Conservation (phyloP, 2,113 vertebrate species). For the Dermatemys mawii region DNA sequence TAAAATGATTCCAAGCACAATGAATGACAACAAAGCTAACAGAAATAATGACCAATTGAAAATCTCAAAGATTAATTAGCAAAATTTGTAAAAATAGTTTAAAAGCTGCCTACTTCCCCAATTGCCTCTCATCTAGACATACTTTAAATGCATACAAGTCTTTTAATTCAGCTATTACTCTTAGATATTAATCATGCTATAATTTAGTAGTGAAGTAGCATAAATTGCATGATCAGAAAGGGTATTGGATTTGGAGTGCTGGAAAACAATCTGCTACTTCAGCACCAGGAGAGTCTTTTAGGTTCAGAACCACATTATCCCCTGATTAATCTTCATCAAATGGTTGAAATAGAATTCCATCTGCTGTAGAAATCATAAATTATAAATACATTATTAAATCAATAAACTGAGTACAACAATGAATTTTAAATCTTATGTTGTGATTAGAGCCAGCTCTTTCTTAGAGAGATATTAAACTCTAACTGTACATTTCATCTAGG, state of each 20-base stretch:
- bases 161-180: neutral
- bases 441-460: conserved; percentile 61
- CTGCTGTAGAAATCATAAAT: conserved; percentile 54
- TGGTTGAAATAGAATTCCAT: conserved; percentile 40
- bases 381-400: conserved; percentile 65
- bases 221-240: neutral
- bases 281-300: conserved; percentile 14
- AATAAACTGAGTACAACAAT: conserved; percentile 45
- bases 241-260: conserved; percentile 3
- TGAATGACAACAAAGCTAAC: neutral
- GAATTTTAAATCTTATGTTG: conserved; percentile 45
- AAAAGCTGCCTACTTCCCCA: neutral
- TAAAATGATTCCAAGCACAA: neutral
- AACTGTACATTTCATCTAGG: conserved; percentile 45
- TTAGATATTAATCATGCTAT: neutral
- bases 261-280: neutral
- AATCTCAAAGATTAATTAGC: neutral
- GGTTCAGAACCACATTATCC: conserved; percentile 33
- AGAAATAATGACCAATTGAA: neutral
- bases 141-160: neutral
- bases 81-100: neutral
- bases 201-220: neutral
- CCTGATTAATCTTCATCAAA: conserved; percentile 49
- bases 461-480: conserved; percentile 45
- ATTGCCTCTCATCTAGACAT: neutral